Conservation (phyloP, 2,113 vertebrate genomes). For the Fulica atra region DNA sequence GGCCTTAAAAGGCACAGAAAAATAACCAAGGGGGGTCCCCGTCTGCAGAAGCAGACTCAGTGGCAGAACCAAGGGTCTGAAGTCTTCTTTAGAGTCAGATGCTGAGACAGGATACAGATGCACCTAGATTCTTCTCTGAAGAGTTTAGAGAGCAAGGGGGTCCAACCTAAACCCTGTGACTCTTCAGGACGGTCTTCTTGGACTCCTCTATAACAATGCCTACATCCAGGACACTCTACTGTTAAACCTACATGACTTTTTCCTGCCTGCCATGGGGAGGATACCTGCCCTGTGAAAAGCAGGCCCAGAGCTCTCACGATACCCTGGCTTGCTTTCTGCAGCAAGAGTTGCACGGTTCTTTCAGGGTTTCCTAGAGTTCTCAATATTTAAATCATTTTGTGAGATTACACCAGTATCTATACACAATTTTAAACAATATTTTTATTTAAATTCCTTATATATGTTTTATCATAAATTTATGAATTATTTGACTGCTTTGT, state of each 20-base stretch:
- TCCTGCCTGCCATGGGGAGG: background rate
- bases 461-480: background rate
- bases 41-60: too few relatives aligned
- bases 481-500: background rate
- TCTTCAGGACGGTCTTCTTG: too few relatives aligned
- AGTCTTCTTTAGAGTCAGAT: too few relatives aligned
- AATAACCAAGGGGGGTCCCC: too few relatives aligned
- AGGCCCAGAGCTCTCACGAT: background rate
- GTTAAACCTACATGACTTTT: background rate
- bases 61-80: too few relatives aligned
- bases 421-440: background rate
- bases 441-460: conserved; percentile 20
- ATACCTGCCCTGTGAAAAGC: background rate
- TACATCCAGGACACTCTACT: background rate
- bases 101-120: too few relatives aligned
- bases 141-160: too few relatives aligned
- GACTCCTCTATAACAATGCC: too few relatives aligned
- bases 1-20: too few relatives aligned
- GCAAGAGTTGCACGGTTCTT: background rate
- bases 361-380: background rate
- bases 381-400: background rate
- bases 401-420: background rate
- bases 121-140: too few relatives aligned
- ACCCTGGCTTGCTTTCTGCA: background rate
- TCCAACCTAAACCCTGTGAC: too few relatives aligned